Conservation (phyloP, 2,797 vertebrate species). For the Aeoliscus strigatus region DNA sequence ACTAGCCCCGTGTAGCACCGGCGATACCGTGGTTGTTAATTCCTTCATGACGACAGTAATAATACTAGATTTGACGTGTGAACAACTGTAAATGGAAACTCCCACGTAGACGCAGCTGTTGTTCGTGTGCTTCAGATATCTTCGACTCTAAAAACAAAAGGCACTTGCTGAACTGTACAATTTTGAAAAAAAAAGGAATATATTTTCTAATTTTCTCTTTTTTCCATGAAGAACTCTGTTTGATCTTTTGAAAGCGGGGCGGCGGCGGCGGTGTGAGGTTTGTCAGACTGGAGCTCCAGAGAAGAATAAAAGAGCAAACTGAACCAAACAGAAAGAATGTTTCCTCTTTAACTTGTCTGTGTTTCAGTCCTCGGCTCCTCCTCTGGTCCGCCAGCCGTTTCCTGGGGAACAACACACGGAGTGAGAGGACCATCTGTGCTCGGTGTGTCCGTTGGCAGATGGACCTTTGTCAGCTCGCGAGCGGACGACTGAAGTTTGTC, state of each 20-base stretch:
- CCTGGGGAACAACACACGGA: constrained; percentile 42
- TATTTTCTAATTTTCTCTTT: constrained; percentile 70
- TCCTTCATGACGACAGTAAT: no score
- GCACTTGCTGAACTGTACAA: constrained; percentile 57
- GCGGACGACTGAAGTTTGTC: constrained; percentile 62
- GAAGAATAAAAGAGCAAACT: constrained; percentile 70
- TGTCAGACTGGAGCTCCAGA: constrained; percentile 36
- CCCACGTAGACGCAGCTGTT: constrained; percentile 55
- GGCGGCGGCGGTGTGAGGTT: no score
- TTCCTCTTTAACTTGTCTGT: neutral
- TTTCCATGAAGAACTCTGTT: constrained; percentile 68
- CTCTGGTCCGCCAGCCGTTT: constrained; percentile 2
- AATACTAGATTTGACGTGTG: no score
- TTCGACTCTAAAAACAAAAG: constrained; percentile 63
- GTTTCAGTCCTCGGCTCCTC: neutral
- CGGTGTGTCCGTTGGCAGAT: neutral
- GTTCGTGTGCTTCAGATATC: constrained; percentile 56
- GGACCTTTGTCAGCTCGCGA: constrained; percentile 77
- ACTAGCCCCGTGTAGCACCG: no score
- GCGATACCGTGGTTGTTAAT: no score
- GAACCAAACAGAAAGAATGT: constrained; percentile 38
- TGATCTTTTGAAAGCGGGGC: no score
- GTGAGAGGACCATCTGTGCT: no score
- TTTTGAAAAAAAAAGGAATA: constrained; percentile 54
- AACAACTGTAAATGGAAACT: no score